phyloP scores from a whole-genome alignment of 2,888 invertebrate genomes.

The Diadromus collaris region DNA sequence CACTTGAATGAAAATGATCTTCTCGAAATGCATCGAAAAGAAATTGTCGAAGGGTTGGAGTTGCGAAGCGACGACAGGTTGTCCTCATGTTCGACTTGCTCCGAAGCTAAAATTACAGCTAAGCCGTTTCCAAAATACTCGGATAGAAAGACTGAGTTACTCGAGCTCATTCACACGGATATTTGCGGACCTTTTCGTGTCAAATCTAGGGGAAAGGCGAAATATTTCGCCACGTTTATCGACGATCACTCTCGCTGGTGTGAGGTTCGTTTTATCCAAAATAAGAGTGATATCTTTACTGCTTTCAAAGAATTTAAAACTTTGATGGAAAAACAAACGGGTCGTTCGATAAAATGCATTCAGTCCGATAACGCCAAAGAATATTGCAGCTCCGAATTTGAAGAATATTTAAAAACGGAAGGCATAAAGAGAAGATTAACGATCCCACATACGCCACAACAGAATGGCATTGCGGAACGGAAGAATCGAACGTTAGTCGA shows the following conservation, averaged over 20 bases:
- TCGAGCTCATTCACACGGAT: conserved; percentile 66
- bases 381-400: conserved; percentile 30
- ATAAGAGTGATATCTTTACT: conserved; percentile 30
- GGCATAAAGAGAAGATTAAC: conserved; percentile 25
- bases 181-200: conserved; percentile 54
- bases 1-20: conserved; percentile 35
- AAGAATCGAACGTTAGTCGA: conserved; percentile 32
- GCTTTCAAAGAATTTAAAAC: conserved; percentile 19
- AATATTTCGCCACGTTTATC: conserved; percentile 56
- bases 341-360: conserved; percentile 21
- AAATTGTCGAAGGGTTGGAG: conserved; percentile 9
- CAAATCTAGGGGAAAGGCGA: conserved; percentile 16
- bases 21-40: conserved; percentile 8
- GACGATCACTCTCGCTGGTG: conserved; percentile 61
- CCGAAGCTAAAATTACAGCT: not conserved
- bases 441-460: no score
- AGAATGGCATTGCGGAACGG: no score
- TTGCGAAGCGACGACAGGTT: not conserved
- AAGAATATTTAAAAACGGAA: conserved; percentile 13
- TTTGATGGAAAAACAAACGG: conserved; percentile 60
- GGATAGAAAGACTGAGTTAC: not conserved
- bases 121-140: conserved; percentile 1
- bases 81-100: conserved; percentile 8
- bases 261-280: conserved; percentile 44
- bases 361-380: conserved; percentile 31